Evolutionary conservation across 2,797 vertebrate genomes (phyloP), one percentile per base, ranked within the genome.

Genomic region (Tragopan temminckii): DNA sequence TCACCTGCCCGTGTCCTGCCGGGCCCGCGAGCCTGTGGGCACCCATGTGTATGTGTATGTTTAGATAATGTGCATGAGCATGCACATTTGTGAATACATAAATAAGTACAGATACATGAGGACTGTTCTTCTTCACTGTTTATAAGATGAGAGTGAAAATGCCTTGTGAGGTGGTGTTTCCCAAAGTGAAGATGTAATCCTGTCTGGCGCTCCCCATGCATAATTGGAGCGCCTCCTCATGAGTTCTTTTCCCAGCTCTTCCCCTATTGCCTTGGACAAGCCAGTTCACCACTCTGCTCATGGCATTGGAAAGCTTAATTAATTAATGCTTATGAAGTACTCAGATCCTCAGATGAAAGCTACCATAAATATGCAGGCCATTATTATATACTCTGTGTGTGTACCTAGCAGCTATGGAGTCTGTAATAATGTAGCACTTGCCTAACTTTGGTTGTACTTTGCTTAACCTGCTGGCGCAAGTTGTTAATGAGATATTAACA

Each of bases 401-500:
- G 55, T 85, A 88, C 31, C 72, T 93, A 29, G 83, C 89, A 95
- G 36, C 80, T 94, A 70, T 70, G 50, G 75, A 76, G 72, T 68
- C 78, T 90, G 42, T 93, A 87, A 82, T 91, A 93, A 85, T 7
- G 5, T 81, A 83, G 61, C 19, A 35, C 52, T 93, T 95, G 70
- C 67, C 67, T 81, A 95, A 80, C 35, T 95, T 95, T 40, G 25
- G 9, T 46, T 93, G 43, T 87, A 80, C 82, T 84, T 86, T 76
- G 27, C 85, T 91, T 92, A 88, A 95, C 91, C 82, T 88, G 74
- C 90, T 94, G 80, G 82, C 81, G 87, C 69, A 94, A 48, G 76
- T 77, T 85, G 62, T 57, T 94, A 91, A 78, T 95, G 90, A 93
- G 89, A 85, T 82, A 86, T 88, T 95, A 96, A 88, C 59, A 93